These are phyloP conservation scores for Danio jaintianensis DNA, from an alignment of 2,797 vertebrate species.

Conservation along the genomic window DNA sequence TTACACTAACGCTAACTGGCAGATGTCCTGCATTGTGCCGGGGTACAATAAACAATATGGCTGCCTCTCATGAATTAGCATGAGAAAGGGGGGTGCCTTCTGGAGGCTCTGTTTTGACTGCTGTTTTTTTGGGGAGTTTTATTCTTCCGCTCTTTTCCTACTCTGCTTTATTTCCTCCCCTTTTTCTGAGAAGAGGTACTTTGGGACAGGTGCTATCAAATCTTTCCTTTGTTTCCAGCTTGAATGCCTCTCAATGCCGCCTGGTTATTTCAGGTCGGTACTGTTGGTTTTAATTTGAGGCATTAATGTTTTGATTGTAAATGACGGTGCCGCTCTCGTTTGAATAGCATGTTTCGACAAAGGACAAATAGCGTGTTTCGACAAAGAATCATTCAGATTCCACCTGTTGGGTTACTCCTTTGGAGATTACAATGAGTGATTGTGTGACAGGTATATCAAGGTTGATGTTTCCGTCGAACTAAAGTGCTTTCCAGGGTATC, in stretches of 20 bases:
- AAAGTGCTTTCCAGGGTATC: not conserved
- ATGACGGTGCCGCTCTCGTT: constrained; percentile 7
- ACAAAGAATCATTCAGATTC: constrained; percentile 4
- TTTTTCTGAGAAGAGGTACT: constrained; percentile 49
- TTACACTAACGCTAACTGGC: constrained; percentile 85
- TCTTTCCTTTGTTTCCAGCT: constrained; percentile 33
- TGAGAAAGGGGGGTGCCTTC: constrained; percentile 80
- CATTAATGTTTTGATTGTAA: constrained; percentile 18
- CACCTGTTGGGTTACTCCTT: constrained; percentile 14
- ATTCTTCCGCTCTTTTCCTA: no score
- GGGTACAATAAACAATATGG: constrained; percentile 86
- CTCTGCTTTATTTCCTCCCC: constrained; percentile 24
- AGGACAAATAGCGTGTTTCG: not conserved
- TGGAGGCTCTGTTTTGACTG: constrained; percentile 81
- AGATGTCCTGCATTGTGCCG: constrained; percentile 85
- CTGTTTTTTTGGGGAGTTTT: constrained; percentile 66
- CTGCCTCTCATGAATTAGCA: constrained; percentile 80
- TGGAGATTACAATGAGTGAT: not conserved
- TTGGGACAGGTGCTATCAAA: constrained; percentile 57
- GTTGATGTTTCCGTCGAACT: constrained; percentile 1
- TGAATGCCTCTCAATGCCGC: constrained; percentile 10
- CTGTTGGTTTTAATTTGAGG: constrained; percentile 36
- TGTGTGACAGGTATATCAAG: constrained; percentile 17
- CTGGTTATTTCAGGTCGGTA: constrained; percentile 44
- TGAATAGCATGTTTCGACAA: constrained; percentile 39